phyloP scores from a whole-genome alignment of 2,113 vertebrate species.

The Dasyprocta punctata region DNA sequence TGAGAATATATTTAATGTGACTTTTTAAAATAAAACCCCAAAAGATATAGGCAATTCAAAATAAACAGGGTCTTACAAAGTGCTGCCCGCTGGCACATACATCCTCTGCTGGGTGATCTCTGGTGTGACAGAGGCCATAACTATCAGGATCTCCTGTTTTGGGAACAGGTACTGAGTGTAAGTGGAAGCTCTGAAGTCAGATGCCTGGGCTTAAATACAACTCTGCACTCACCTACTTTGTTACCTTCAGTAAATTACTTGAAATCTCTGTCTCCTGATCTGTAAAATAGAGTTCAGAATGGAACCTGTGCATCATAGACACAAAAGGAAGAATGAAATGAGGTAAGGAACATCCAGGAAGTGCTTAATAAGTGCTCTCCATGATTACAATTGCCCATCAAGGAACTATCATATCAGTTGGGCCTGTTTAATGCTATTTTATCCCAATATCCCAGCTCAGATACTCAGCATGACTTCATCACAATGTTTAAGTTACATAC shows the following conservation, averaged over 20 bases:
- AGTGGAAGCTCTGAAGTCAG: neutral
- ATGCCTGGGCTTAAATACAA: neutral
- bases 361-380: neutral
- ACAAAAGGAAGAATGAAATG: neutral
- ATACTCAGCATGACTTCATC: neutral
- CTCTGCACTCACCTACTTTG: neutral
- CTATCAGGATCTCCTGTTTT: neutral
- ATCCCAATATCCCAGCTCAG: neutral
- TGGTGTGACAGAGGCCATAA: neutral
- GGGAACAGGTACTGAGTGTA: neutral
- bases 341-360: neutral
- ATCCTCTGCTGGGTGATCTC: no score
- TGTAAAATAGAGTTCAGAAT: neutral
- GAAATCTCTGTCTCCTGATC: neutral
- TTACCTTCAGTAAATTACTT: neutral
- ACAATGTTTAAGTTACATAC: neutral
- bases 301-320: neutral
- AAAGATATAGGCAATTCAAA: neutral
- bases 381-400: neutral
- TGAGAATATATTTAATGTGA: neutral
- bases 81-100: accelerated
- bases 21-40: neutral
- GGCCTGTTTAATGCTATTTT: neutral
- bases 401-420: neutral
- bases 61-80: neutral